These are phyloP conservation scores for Dicaeum eximium DNA, from an alignment of 2,113 vertebrate genomes.

Conservation along the genomic window DNA sequence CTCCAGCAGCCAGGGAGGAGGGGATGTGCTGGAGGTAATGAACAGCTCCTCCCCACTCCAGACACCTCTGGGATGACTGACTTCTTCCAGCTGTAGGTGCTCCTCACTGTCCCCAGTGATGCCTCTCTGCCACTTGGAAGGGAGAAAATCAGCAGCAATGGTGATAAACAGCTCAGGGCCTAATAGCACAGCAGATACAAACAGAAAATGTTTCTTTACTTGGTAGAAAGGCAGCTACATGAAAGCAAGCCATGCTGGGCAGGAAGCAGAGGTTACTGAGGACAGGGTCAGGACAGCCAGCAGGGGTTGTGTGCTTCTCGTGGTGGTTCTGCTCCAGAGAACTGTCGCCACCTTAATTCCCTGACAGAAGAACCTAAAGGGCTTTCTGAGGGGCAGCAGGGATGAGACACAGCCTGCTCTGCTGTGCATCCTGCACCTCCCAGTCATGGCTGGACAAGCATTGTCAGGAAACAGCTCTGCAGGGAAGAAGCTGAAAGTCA, in stretches of 20 bases:
- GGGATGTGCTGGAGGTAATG: neutral
- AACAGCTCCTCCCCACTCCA: neutral
- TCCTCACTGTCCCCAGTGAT: fast-evolving
- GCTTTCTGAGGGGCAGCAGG: neutral
- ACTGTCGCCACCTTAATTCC: neutral
- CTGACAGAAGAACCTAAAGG: neutral
- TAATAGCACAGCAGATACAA: neutral
- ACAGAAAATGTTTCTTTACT: neutral
- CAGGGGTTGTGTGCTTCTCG: neutral
- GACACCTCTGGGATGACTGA: neutral
- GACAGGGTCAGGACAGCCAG: neutral
- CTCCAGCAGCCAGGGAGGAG: neutral
- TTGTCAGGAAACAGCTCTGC: neutral
- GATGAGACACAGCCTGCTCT: neutral
- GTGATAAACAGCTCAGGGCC: neutral
- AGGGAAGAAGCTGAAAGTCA: neutral
- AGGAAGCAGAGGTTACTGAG: constrained; percentile 40
- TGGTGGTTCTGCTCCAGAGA: neutral
- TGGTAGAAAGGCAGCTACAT: neutral
- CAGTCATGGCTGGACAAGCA: neutral
- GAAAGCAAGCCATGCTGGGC: neutral
- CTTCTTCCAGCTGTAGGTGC: neutral
- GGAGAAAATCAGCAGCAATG: neutral
- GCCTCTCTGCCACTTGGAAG: neutral
- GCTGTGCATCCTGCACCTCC: neutral